Evolutionary conservation across 2,888 invertebrate genomes (phyloP).

Genomic region (Gymnocheta viridis): DNA sequence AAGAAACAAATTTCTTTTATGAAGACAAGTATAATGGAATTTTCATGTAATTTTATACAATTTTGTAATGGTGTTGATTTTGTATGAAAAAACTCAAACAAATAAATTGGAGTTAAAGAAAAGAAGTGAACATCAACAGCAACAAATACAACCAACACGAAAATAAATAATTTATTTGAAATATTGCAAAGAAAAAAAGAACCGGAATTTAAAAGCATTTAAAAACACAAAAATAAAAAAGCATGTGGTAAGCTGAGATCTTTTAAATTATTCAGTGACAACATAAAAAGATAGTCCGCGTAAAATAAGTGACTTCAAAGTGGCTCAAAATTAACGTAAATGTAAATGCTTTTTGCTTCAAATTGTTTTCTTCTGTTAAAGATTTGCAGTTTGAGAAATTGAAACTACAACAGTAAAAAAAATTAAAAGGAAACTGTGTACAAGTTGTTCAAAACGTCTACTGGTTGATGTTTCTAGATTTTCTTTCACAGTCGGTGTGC

Average conservation of each 20-base stretch:
- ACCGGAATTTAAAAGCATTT: not conserved
- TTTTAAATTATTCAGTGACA: not conserved
- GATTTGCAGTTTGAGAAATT: too few relatives aligned
- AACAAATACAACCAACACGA: not conserved
- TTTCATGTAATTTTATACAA: conserved; percentile 66
- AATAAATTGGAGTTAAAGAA: not conserved
- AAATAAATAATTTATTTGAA: conserved; percentile 50
- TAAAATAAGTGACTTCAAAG: too few relatives aligned
- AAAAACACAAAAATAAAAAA: not conserved
- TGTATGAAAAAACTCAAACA: conserved; percentile 12
- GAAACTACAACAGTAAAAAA: too few relatives aligned
- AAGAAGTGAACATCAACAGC: conserved; percentile 19
- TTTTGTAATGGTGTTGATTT: conserved; percentile 62
- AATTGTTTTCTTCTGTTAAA: too few relatives aligned
- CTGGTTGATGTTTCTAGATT: too few relatives aligned
- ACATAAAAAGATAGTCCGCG: too few relatives aligned
- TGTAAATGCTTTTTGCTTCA: too few relatives aligned
- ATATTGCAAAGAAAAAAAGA: not conserved
- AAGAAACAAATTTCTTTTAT: conserved; percentile 2
- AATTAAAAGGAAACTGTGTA: too few relatives aligned
- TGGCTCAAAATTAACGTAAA: too few relatives aligned
- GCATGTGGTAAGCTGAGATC: not conserved
- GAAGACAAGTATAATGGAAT: conserved; percentile 65
- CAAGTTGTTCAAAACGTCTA: too few relatives aligned
- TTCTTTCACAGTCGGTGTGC: too few relatives aligned